Base-by-base conservation (phyloP, 1,140 invertebrate species). In the Brachionus manjavacas region DNA sequence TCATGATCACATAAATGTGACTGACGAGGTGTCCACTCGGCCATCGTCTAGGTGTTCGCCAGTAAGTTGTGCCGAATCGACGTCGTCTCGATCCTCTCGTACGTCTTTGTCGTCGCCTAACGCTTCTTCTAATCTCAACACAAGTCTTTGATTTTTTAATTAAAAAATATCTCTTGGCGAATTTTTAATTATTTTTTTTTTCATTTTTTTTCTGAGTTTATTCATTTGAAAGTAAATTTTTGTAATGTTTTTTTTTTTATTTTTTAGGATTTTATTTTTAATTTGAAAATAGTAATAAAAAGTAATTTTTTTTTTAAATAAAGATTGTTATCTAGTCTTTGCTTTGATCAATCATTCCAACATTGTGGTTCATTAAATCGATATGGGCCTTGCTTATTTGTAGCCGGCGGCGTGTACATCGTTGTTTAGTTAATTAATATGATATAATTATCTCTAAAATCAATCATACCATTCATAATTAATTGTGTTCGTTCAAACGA, bases 111-210 rank as follows among this genome's bases (percentile, higher is more conserved):
- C 43, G 25, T 76, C 72, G 11, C 72, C 72, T 7, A 76, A 76
- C 49, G 41, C 72, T 76, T 76, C 72, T 76, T 76, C 72, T 76
- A 52, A 76, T 76, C 49, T 76, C 20, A 76, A 76, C 72, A 76
- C 72, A 52, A 76, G 72, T 76, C 72, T 76, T 74, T 74, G 20
- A 60, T 60, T 23, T 52, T 14, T 49, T 46, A 46, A 46, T 46
- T 46, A 46, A 35, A 60, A 60, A 60, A 60, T 60, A 60, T 60
- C 52, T 60, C 52, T 60, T 20, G 20, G 52, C 52, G 52, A 60
- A 60, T 25, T 60, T 60, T 20, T 25, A 16, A 20, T 20, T 60
- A 60, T 60, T 68, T 68, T 68, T 28, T 68, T 31, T 31, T 12
- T 31, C 4, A 16, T 3, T 7, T 11, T 35, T 68, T n/a, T 68